Percentiles rank a stretch among this genome's conserved stretches.
Conservation (phyloP, 2,113 vertebrate genomes). For the Ochotona curzoniae region DNA sequence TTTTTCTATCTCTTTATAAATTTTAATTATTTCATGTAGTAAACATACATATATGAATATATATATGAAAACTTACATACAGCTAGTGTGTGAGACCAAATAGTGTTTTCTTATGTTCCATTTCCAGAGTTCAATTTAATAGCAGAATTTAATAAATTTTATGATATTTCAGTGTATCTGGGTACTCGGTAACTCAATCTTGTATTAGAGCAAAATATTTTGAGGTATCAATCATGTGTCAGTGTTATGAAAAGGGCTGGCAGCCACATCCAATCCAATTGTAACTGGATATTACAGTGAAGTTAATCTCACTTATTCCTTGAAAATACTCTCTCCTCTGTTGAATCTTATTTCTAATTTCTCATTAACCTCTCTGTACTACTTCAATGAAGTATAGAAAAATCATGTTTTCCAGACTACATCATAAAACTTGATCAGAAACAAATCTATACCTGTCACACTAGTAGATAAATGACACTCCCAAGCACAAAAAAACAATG, state of each 20-base stretch:
- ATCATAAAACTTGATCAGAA: slow-evolving; percentile 34
- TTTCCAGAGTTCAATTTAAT: background rate
- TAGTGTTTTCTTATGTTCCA: background rate
- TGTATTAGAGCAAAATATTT: slow-evolving; percentile 7
- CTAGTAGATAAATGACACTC: slow-evolving; percentile 30
- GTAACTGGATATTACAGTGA: slow-evolving; percentile 5
- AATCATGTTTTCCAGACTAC: background rate
- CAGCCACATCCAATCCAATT: background rate
- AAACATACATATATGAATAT: background rate
- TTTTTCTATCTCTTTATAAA: background rate
- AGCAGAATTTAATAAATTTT: background rate
- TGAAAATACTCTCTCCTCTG: slow-evolving; percentile 18
- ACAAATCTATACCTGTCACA: slow-evolving; percentile 38
- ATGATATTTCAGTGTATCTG: background rate
- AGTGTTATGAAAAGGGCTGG: slow-evolving; percentile 4
- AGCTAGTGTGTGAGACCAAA: background rate
- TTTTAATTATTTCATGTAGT: background rate
- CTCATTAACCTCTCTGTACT: slow-evolving; percentile 55
- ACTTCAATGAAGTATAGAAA: background rate
- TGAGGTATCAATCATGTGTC: background rate
- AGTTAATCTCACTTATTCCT: slow-evolving; percentile 47
- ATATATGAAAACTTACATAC: background rate
- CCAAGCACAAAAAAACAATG: background rate
- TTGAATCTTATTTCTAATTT: slow-evolving; percentile 58
- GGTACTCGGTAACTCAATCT: slow-evolving; percentile 1